Evolutionary conservation across 2,797 vertebrate genomes (phyloP).

Genomic region (Cryptoprocta ferox): DNA sequence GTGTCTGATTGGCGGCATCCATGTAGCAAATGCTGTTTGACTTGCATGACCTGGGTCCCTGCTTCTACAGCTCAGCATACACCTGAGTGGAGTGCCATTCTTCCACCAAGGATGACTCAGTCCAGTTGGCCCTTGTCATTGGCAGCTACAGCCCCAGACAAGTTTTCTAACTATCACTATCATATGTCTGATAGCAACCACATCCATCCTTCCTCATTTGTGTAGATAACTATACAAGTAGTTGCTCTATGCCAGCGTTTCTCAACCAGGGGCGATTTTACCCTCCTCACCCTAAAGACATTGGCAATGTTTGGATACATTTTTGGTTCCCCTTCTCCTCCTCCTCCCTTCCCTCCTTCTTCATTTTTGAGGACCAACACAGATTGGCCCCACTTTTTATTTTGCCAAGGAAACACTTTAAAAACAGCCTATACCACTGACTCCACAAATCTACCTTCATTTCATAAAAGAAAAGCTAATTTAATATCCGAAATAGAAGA

Average conservation of each 20-base stretch:
- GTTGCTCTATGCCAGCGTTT: not conserved
- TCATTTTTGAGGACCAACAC: not conserved
- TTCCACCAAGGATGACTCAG: not conserved
- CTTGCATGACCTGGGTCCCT: fast-evolving
- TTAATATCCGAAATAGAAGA: not conserved
- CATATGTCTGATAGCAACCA: not conserved
- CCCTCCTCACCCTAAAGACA: not conserved
- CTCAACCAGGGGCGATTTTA: not conserved
- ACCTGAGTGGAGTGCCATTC: not conserved
- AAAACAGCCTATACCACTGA: not conserved
- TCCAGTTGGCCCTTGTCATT: not conserved
- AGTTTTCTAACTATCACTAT: not conserved
- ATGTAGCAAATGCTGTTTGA: not conserved
- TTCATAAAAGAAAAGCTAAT: not conserved
- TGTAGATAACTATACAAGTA: not conserved
- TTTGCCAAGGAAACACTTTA: not conserved
- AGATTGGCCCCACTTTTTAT: not conserved
- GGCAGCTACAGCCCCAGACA: not conserved
- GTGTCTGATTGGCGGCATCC: not conserved
- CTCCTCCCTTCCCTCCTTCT: not conserved
- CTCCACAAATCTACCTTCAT: not conserved
- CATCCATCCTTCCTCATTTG: not conserved
- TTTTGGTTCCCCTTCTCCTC: not conserved
- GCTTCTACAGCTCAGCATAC: not conserved
- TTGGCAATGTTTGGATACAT: not conserved